phyloP scores from a whole-genome alignment of 2,888 invertebrate genomes.

The Nudaria mundana region DNA sequence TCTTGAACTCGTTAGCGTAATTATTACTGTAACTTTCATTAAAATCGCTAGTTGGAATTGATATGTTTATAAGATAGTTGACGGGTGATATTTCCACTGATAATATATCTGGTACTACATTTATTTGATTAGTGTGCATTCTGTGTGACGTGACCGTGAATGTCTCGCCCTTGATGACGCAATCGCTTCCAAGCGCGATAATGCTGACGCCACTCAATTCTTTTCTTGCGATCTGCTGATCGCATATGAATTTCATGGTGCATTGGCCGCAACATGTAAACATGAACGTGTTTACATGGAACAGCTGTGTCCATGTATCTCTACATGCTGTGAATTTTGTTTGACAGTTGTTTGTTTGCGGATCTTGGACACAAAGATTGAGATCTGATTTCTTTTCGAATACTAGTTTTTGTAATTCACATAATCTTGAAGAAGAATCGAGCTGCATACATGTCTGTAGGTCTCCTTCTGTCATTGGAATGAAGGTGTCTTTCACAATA shows the following conservation, averaged over 20 bases:
- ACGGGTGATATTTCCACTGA: background rate
- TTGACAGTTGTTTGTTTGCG: background rate
- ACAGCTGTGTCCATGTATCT: background rate
- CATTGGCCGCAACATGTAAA: background rate
- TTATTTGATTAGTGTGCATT: background rate
- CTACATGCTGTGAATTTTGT: background rate
- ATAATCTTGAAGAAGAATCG: background rate
- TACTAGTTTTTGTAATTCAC: background rate
- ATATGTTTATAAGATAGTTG: background rate
- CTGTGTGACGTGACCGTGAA: background rate
- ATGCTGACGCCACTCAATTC: background rate
- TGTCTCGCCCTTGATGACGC: background rate
- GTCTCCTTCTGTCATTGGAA: background rate
- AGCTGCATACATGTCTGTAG: background rate
- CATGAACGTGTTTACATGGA: background rate
- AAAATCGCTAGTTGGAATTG: background rate
- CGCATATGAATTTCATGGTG: background rate
- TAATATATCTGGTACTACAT: background rate
- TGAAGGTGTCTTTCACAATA: background rate
- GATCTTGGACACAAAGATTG: background rate
- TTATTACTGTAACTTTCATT: background rate
- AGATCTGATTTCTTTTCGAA: background rate
- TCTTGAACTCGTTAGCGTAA: background rate
- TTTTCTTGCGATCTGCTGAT: background rate
- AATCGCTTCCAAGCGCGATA: background rate